These are phyloP conservation scores for Cyclura pinguis DNA, from an alignment of 2,797 vertebrate genomes.

Conservation along the genomic window DNA sequence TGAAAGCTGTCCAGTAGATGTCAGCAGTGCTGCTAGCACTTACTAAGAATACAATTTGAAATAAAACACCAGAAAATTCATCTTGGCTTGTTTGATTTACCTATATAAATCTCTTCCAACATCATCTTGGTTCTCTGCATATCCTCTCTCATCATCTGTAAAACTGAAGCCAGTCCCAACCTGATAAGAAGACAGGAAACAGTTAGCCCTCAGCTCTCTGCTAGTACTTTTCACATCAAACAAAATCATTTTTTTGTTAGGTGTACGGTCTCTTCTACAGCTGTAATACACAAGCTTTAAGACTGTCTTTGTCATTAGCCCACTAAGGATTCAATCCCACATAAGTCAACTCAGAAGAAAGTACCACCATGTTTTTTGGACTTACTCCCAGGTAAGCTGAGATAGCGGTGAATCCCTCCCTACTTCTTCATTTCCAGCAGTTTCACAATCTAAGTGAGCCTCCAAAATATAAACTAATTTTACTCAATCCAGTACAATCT, in stretches of 20 bases:
- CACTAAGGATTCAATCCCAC: background rate
- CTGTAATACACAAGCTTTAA: background rate
- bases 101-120: constrained; percentile 85
- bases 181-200: constrained; percentile 63
- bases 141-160: constrained; percentile 81
- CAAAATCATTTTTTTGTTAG: background rate
- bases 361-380: background rate
- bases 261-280: background rate
- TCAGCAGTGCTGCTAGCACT: constrained; percentile 1
- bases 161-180: constrained; percentile 90
- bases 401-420: background rate
- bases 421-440: background rate
- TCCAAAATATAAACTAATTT: background rate
- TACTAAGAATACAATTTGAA: background rate
- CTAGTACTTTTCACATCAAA: background rate
- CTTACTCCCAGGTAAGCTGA: background rate
- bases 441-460: background rate
- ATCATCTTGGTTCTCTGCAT: constrained; percentile 82
- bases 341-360: background rate
- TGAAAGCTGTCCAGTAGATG: constrained; percentile 28
- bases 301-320: background rate
- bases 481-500: background rate
- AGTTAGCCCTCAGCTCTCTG: background rate
- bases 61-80: background rate
- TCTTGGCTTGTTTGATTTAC: constrained; percentile 63